Evolutionary conservation across 2,888 invertebrate species (phyloP), one percentile per base, ranked within the genome.

Genomic region (Agrotis clavis): DNA sequence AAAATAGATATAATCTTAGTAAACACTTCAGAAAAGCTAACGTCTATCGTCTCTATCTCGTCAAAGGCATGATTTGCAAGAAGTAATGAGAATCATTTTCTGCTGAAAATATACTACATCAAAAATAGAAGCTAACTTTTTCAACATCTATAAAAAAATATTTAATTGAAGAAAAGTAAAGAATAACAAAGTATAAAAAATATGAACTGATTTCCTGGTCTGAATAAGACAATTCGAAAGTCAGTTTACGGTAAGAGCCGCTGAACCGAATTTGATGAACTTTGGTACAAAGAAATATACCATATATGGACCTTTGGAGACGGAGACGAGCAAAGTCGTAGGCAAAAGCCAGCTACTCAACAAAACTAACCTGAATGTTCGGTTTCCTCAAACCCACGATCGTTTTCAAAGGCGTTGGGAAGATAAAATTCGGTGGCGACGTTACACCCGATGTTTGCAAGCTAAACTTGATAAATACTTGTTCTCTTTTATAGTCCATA

Each of bases 391-490:
- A 90, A 0, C 96, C 96, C 74, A 92, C 92, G 1, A 97, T 93
- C 53, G 94, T 87, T 84, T 97, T 97, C 56, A 98, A 94, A 21
- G 96, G 92, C 53, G 90, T 94, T 0, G 98, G 97, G 85, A 98
- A 98, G 5, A 97, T 92, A 85, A 97, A 98, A 70, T 96, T 94
- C 0, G 98, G 97, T 4, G 97, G 95, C 1, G 96, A 90, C 51
- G 74, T 54, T 1, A 93, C 89, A 0, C 94, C 95, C 45, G 92
- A 89, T 6, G 97, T 94, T 74, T 92, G 93, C n/a, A 98, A 88
- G 3, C 96, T 92, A 76, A 97, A 97, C 84, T 92, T 94, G 51
- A 95, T 84, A 70, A 96, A 96, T 53, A 94, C 86, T 74, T 93
- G 90, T 2, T 91, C 86, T 18, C 88, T 90, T 47, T 89, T 85